Evolutionary conservation across 2,113 vertebrate genomes (phyloP).

Genomic region (Toxotes jaculatrix): DNA sequence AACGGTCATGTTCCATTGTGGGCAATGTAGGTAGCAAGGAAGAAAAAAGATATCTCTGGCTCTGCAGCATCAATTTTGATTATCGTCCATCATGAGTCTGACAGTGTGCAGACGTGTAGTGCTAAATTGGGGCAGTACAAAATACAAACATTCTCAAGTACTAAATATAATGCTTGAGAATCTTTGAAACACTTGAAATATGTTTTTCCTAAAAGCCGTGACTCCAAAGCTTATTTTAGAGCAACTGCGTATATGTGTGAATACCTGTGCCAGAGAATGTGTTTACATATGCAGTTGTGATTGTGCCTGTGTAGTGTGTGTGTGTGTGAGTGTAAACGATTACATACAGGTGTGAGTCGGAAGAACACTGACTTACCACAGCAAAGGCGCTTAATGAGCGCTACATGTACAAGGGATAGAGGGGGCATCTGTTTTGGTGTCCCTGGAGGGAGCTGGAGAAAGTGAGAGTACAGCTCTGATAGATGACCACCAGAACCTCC

Average conservation of each 20-base stretch:
- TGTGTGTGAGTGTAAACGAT: not conserved
- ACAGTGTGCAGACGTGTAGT: too few relatives aligned
- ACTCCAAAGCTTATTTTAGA: constrained; percentile 23
- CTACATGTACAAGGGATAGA: constrained; percentile 37
- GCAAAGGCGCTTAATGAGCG: constrained; percentile 41
- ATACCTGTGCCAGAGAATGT: not conserved
- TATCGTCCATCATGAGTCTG: not conserved
- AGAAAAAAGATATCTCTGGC: not conserved
- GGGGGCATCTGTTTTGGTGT: constrained; percentile 47
- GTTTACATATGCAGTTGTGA: not conserved
- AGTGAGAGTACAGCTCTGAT: constrained; percentile 58
- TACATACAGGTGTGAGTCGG: constrained; percentile 14
- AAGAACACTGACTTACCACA: constrained; percentile 15
- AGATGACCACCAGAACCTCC: constrained; percentile 54
- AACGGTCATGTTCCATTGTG: not conserved
- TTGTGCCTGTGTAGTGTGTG: not conserved
- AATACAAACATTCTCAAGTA: not conserved
- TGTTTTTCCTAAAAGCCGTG: not conserved
- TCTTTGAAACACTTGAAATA: not conserved
- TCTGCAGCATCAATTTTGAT: too few relatives aligned
- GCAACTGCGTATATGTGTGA: not conserved
- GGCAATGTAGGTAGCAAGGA: not conserved
- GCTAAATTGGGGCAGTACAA: not conserved
- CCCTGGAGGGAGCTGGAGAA: constrained; percentile 40
- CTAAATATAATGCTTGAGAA: too few relatives aligned